Conservation (phyloP, 2,113 vertebrate genomes). For the Tiliqua scincoides region DNA sequence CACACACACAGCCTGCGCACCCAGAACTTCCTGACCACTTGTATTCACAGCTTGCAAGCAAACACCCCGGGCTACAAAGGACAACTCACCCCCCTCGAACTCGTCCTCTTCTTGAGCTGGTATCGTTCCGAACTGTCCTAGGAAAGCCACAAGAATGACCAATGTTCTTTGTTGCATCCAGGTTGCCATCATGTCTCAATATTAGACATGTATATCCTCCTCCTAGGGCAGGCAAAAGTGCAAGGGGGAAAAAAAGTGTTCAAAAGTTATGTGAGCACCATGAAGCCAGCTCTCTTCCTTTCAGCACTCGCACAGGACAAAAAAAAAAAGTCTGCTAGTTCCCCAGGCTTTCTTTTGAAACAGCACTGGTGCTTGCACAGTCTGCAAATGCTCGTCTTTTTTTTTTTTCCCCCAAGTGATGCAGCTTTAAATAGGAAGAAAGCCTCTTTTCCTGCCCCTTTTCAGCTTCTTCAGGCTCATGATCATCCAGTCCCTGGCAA, state of each 20-base stretch:
- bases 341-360: conserved; percentile 15
- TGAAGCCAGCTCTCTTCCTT: conserved; percentile 71
- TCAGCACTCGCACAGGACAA: conserved; percentile 72
- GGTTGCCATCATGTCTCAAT: conserved; percentile 78
- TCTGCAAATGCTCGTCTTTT: conserved; percentile 73
- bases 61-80: background rate
- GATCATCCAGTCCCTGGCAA: conserved; percentile 83
- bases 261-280: conserved; percentile 76
- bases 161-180: conserved; percentile 77
- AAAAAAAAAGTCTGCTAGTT: conserved; percentile 51
- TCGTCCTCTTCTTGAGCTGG: conserved; percentile 80
- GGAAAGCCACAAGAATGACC: conserved; percentile 76
- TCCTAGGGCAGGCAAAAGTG: conserved; percentile 49
- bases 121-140: conserved; percentile 75
- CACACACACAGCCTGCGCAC: rapidly evolving
- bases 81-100: conserved; percentile 78
- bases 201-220: conserved; percentile 72
- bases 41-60: conserved; percentile 26
- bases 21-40: conserved; percentile 25
- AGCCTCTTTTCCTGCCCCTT: conserved; percentile 86
- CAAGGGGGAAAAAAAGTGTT: background rate
- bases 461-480: conserved; percentile 79
- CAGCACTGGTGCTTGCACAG: conserved; percentile 74
- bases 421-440: conserved; percentile 88
- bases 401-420: conserved; percentile 62